Evolutionary conservation across 2,797 vertebrate genomes (phyloP).

Genomic region (Capromys pilorides): DNA sequence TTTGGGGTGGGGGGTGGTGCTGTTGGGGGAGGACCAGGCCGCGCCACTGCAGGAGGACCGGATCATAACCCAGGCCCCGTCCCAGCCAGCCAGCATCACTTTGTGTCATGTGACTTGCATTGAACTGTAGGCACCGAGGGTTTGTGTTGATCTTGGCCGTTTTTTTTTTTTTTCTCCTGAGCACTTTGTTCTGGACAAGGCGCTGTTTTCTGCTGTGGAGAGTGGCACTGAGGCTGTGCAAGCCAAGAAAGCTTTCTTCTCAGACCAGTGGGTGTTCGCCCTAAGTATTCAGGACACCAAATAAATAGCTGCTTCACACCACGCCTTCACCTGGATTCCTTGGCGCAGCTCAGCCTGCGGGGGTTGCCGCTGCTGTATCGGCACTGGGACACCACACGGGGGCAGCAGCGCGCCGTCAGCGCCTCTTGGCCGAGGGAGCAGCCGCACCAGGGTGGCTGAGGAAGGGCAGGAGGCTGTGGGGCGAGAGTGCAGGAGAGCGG

Average conservation of each 20-base stretch:
- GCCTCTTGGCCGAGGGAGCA: not conserved
- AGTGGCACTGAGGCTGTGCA: not conserved
- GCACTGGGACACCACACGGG: conserved; percentile 55
- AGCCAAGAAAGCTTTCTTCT: conserved; percentile 22
- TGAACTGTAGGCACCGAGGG: not conserved
- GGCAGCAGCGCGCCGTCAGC: conserved; percentile 62
- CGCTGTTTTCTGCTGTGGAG: not conserved
- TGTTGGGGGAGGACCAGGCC: not conserved
- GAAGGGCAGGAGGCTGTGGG: not conserved
- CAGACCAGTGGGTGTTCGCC: not conserved
- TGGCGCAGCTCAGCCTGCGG: not conserved
- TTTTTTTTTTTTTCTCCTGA: not conserved
- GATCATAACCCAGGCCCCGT: fast-evolving
- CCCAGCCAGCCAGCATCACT: not conserved
- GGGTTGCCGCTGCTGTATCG: not conserved
- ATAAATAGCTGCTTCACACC: conserved; percentile 64
- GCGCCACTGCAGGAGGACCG: not conserved
- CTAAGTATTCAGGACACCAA: not conserved
- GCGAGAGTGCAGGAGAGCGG: not conserved
- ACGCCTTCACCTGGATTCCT: not conserved
- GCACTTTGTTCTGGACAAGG: conserved; percentile 40
- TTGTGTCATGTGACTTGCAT: not conserved
- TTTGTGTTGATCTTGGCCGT: conserved; percentile 13
- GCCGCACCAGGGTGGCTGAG: not conserved
- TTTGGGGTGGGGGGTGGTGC: not conserved